Percentiles rank a stretch among this genome's conserved stretches.
Conservation (phyloP, 2,113 vertebrate genomes). For the Micronisus gabar region DNA sequence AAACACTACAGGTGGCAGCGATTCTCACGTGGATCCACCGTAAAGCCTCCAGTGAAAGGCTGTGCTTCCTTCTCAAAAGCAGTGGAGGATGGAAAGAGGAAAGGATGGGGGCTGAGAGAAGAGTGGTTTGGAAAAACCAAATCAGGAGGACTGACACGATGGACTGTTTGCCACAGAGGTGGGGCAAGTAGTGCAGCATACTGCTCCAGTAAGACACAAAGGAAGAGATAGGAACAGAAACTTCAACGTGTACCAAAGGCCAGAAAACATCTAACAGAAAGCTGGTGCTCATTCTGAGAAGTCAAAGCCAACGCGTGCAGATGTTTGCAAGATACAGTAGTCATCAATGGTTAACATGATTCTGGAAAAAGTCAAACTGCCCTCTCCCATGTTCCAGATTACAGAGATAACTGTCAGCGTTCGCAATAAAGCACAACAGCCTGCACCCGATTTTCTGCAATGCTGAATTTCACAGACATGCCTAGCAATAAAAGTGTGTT, state of each 20-base stretch:
- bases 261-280: constrained; percentile 6
- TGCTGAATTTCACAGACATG: constrained; percentile 35
- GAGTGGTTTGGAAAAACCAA: not conserved
- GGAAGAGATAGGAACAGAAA: not conserved
- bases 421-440: not conserved
- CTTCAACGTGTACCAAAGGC: not conserved
- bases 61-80: not conserved
- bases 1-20: not conserved
- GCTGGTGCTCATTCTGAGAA: not conserved
- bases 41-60: not conserved
- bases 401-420: constrained; percentile 10
- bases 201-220: not conserved
- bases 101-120: not conserved
- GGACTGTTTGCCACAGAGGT: not conserved
- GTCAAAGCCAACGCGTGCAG: not conserved
- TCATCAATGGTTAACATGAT: not conserved
- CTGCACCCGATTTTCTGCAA: constrained; percentile 10
- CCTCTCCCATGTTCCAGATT: constrained; percentile 7
- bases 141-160: not conserved
- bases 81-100: not conserved
- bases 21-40: not conserved
- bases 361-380: constrained; percentile 44
- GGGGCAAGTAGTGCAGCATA: not conserved
- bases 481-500: not conserved
- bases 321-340: constrained; percentile 21